Evolutionary conservation across 2,113 vertebrate species (phyloP), one percentile per base, ranked within the genome.

Genomic region (Gadus chalcogrammus): DNA sequence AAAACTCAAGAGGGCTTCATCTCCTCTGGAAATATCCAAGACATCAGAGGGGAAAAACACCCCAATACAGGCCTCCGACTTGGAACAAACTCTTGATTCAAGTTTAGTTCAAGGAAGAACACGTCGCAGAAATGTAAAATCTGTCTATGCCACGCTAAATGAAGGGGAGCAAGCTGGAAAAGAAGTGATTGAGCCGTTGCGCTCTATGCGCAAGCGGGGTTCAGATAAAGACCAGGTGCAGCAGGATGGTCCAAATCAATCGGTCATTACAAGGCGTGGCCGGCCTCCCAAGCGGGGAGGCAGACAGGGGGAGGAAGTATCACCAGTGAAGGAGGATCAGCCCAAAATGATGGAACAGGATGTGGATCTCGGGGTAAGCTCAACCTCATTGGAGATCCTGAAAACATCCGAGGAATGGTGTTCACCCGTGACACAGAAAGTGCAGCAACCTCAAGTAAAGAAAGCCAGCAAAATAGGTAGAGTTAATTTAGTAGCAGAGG

Each of bases 101-200:
- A 94, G 91, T 78, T 82, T 95, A 83, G 93, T 94, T 0, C 84
- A 94, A 18, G 92, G 95, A 27, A 92, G 97, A 79, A 95, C 95
- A 1, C 93, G 97, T 58, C 94, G 97, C 42, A 91, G 97, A 67
- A 99, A 98, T 0, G 97, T 99, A 1, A 91, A 95, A 71, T 98
- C 96, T 0, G 93, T 99, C 31, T 99, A 99, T 0, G 97, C 97
- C 11, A 98, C 94, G 17, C 91, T 93, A 2, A 91, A 90, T 2
- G 97, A 97, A 69, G 95, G 91, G 0, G 96, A 97, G 5, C 94
- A 94, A 69, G 86, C 91, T 0, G 87, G 90, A 13, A 98, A 96
- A 87, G 96, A 97, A 31, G 79, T 91, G 0, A 3, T 84, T 1
- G 96, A 98, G 80, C 84, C 95, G 11, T 88, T 93, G 0, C 89